Conservation (phyloP, 2,888 invertebrate genomes). For the Drosophila parthenogenetica region DNA sequence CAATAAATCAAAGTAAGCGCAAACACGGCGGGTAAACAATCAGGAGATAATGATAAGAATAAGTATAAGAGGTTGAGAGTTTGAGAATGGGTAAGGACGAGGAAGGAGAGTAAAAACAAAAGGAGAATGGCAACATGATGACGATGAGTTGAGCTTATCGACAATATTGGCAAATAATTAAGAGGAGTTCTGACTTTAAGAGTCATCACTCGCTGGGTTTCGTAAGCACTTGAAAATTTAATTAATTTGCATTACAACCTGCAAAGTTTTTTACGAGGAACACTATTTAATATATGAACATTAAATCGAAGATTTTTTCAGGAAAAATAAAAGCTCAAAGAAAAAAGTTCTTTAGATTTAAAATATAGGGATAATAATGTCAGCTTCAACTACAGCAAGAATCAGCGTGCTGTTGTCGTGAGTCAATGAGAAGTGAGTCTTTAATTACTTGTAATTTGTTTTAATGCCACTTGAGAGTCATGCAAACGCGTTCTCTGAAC, state of each 20-base stretch:
- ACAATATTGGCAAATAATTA: conserved; percentile 27
- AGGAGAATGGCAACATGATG: background rate
- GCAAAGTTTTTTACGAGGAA: background rate
- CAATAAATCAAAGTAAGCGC: conserved; percentile 69
- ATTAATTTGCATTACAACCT: conserved; percentile 13
- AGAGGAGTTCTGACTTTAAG: conserved; percentile 21
- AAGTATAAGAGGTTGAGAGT: background rate
- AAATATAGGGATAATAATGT: background rate
- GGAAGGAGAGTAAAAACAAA: background rate
- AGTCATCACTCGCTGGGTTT: conserved; percentile 26
- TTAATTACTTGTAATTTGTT: conserved; percentile 81
- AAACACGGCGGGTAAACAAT: conserved; percentile 64
- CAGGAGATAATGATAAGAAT: conserved; percentile 31
- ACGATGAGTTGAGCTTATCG: conserved; percentile 37
- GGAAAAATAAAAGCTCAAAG: background rate
- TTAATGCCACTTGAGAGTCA: conserved; percentile 76
- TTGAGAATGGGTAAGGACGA: background rate
- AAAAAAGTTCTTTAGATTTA: background rate
- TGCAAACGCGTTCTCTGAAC: conserved; percentile 46
- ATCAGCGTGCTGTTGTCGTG: conserved; percentile 21
- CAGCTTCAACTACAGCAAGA: conserved; percentile 18
- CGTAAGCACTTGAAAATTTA: conserved; percentile 10
- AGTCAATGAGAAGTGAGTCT: conserved; percentile 63
- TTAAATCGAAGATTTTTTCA: background rate
- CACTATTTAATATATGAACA: background rate